Percentiles rank a stretch among this genome's conserved stretches.
These are phyloP conservation scores for Thunnus albacares DNA, from an alignment of 2,797 vertebrate species.

Conservation along the genomic window DNA sequence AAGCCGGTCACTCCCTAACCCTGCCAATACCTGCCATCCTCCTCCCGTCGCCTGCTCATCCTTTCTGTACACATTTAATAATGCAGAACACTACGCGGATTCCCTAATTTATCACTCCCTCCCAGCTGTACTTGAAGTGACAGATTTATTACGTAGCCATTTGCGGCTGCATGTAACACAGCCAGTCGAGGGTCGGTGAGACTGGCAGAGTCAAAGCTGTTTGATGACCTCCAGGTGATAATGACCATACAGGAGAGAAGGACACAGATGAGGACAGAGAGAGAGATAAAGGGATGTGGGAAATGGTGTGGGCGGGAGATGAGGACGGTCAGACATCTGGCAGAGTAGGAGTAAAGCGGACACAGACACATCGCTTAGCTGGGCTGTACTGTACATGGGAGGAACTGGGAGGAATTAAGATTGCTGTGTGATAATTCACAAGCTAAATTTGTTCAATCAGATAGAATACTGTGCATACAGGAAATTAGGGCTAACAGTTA, in stretches of 20 bases:
- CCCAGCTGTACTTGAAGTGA: conserved; percentile 78
- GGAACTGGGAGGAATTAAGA: conserved; percentile 17
- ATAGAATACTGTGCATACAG: not conserved
- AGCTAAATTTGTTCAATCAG: not conserved
- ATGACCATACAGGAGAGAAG: conserved; percentile 70
- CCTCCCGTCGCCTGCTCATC: conserved; percentile 50
- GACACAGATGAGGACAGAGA: conserved; percentile 70
- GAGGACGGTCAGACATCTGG: conserved; percentile 41
- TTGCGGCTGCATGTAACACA: conserved; percentile 62
- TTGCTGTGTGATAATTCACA: conserved; percentile 5
- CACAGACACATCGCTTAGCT: not conserved
- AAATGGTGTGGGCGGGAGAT: conserved; percentile 46
- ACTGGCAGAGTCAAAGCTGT: conserved; percentile 73
- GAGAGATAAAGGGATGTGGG: conserved; percentile 63
- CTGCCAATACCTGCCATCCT: conserved; percentile 58
- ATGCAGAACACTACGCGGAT: conserved; percentile 52
- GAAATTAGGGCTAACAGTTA: not conserved
- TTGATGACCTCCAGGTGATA: conserved; percentile 80
- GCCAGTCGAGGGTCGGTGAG: conserved; percentile 62
- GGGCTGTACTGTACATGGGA: not conserved
- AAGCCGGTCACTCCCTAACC: conserved; percentile 49
- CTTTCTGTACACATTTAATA: conserved; percentile 65
- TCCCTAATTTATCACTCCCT: conserved; percentile 71
- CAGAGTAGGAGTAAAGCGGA: conserved; percentile 19
- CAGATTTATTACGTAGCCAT: conserved; percentile 81